Evolutionary conservation across 2,797 vertebrate species (phyloP), one percentile per base, ranked within the genome.

Genomic region (Loris lydekkerianus): DNA sequence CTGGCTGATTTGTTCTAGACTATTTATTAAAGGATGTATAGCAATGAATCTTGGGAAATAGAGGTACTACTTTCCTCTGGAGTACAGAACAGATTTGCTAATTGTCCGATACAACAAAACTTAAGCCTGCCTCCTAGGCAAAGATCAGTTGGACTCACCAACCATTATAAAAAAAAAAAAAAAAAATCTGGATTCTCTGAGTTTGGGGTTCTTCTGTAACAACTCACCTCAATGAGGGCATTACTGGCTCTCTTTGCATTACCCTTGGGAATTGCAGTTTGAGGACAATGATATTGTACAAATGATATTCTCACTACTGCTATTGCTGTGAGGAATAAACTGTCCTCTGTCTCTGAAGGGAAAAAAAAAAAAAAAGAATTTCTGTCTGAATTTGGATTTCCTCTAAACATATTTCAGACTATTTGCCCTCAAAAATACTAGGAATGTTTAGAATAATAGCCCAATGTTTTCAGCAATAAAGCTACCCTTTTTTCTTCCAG

Each of bases 401-500:
- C 94, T 97, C 58, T 96, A 93, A 76, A 86, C 90, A 96, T 97
- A 87, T 90, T 97, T 97, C 96, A 85, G 6, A 98, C 95, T 97
- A 69, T 91, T 75, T 27, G 93, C 97, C 89, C 80, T 94, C 70
- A 94, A 93, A 97, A 4, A 73, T 95, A 97, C 0, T 25, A 98
- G 98, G 98, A 98, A 98, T 98, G 98, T 40, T 63, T 95, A 15
- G 25, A 96, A 99, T 98, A 99, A 98, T 96, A 97, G 95, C 46
- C 97, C 98, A 98, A 95, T 98, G 98, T 98, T 98, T 43, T 60
- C 94, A 40, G 25, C 96, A 75, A 98, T 97, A 98, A 98, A 98
- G 98, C 98, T 89, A 95, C 31, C 10, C 93, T 98, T 98, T 98
- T 97, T 94, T 81, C 95, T 75, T 86, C 93, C 94, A 98, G 97